Evolutionary conservation across 2,888 invertebrate species (phyloP), one percentile per base, ranked within the genome.

Genomic region (Mesorhabditis sp.): DNA sequence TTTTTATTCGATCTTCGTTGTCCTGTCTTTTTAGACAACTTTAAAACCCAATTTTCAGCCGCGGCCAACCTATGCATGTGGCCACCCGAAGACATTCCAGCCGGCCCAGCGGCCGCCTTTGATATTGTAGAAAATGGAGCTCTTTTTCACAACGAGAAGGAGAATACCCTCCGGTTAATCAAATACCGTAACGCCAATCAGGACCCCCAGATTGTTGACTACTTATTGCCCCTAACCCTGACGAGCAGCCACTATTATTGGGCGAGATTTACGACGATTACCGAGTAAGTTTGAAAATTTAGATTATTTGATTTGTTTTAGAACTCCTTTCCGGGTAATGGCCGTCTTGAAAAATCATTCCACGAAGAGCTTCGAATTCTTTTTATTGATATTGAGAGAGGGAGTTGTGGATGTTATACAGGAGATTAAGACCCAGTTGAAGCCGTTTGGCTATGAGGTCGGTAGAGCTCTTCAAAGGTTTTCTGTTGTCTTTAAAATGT

Each of bases 281-380:
- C 58, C 2, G 58, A 50, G 58, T 50, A n/a, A 50, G 58, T 50
- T 2, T 50, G n/a, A 50, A 10, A 50, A 50, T 10, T n/a, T 2
- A 2, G 10, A 13, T 50, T n/a, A 50, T 50, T n/a, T 50, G 7
- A 13, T 50, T n/a, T 13, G n/a, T 50, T 50, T 50, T n/a, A 50
- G 58, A n/a, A 50, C 7, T 13, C 58, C 58, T 2, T n/a, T 50
- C 58, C 58, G 58, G n/a, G 58, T 50, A 13, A 13, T 50, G 7
- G 58, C 58, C 58, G 58, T 50, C 58, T 50, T 50, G 58, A 50
- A 50, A 50, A 50, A 50, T 50, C 58, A 50, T n/a, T 13, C 2
- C 58, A 50, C 58, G 58, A 50, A 50, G 58, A 50, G n/a, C n/a
- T 50, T 50, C 58, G 58, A 50, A 50, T 50, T 50, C n/a, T 10